Percentiles rank a stretch among this genome's conserved stretches.
phyloP scores from a whole-genome alignment of 2,113 vertebrate genomes.

The Melanotaenia duboulayi region DNA sequence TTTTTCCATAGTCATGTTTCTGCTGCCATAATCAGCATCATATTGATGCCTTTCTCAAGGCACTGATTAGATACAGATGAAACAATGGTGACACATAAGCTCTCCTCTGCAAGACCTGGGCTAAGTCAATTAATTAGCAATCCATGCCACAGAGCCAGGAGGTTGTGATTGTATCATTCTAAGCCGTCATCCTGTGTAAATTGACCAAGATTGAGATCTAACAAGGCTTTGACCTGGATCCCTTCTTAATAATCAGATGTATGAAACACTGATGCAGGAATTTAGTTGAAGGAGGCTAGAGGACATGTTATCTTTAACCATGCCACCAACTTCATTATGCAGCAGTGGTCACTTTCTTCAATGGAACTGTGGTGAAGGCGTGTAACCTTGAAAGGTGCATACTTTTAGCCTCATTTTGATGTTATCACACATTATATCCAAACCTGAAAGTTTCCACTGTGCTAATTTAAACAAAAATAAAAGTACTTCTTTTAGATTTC shows the following conservation, averaged over 20 bases:
- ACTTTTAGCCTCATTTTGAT: constrained; percentile 10
- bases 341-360: constrained; percentile 19
- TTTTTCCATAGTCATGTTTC: constrained; percentile 29
- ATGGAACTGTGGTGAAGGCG: neutral
- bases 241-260: constrained; percentile 64
- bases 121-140: constrained; percentile 78
- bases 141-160: constrained; percentile 69
- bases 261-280: constrained; percentile 74
- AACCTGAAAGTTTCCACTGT: neutral
- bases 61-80: constrained; percentile 68
- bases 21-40: constrained; percentile 18
- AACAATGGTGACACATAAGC: constrained; percentile 72
- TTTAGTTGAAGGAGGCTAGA: constrained; percentile 62
- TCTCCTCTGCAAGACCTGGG: constrained; percentile 64
- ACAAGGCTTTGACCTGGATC: constrained; percentile 79
- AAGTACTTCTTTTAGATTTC: constrained; percentile 1
- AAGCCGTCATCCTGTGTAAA: constrained; percentile 80
- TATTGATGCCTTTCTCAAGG: constrained; percentile 42
- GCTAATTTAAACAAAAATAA: constrained; percentile 8
- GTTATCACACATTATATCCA: neutral
- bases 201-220: constrained; percentile 81
- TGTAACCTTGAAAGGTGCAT: constrained; percentile 34
- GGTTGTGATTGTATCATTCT: constrained; percentile 79
- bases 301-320: constrained; percentile 75
- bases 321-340: constrained; percentile 58